Evolutionary conservation across 2,113 vertebrate genomes (phyloP).

Genomic region (Cariama cristata): DNA sequence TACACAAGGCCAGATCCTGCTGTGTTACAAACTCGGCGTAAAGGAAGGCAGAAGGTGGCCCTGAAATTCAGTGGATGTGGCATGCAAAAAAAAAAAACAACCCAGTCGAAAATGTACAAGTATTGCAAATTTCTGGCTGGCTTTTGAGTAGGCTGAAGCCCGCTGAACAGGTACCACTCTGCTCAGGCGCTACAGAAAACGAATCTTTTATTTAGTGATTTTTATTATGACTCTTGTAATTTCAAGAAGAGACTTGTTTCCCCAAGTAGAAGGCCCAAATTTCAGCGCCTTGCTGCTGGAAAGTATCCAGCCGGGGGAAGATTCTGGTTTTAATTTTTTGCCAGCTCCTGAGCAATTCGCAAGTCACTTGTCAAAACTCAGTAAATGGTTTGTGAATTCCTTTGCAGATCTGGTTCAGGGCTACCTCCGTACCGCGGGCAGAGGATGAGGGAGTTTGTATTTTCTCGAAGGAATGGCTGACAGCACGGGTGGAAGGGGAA

Average conservation of each 20-base stretch:
- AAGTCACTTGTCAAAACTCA: constrained; percentile 41
- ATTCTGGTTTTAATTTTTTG: constrained; percentile 32
- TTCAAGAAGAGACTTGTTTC: background rate
- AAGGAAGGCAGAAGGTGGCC: background rate
- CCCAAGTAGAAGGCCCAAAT: background rate
- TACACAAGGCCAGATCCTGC: background rate
- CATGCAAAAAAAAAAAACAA: background rate
- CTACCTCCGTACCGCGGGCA: background rate
- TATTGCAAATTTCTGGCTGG: background rate
- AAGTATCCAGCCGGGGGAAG: background rate
- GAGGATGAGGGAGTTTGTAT: background rate
- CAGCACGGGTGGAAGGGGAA: background rate
- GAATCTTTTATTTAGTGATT: background rate
- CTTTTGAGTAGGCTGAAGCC: background rate
- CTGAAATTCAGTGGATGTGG: background rate
- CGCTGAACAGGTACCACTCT: background rate
- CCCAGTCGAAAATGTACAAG: background rate
- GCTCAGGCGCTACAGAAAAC: background rate
- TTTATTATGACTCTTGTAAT: background rate
- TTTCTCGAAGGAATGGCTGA: constrained; percentile 5
- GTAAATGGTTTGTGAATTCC: background rate
- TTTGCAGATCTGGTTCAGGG: background rate
- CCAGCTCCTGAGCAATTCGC: background rate
- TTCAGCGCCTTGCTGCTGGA: background rate
- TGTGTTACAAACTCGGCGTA: background rate